These are phyloP conservation scores for Rhimphoctona megacephalus DNA, from an alignment of 2,888 invertebrate genomes.

Conservation along the genomic window DNA sequence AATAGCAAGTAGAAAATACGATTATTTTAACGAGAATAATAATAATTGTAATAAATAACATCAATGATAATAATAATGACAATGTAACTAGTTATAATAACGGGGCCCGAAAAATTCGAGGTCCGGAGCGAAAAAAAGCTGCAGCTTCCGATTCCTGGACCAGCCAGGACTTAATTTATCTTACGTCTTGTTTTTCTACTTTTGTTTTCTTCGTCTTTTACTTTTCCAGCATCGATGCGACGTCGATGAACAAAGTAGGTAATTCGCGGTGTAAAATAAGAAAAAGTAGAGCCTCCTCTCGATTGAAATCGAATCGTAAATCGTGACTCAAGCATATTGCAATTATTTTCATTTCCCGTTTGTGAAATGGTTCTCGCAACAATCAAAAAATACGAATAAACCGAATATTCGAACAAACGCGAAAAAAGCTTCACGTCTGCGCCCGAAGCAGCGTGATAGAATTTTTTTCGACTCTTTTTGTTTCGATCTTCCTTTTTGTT, in stretches of 20 bases:
- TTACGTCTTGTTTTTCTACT: conserved; percentile 18
- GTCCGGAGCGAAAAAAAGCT: conserved; percentile 28
- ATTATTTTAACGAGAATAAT: conserved; percentile 39
- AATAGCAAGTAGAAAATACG: conserved; percentile 62
- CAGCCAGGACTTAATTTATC: conserved; percentile 69
- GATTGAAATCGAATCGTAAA: not conserved
- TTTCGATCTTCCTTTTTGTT: conserved; percentile 25
- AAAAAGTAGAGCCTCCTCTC: not conserved
- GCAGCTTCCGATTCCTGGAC: conserved; percentile 64
- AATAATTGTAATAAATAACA: conserved; percentile 29
- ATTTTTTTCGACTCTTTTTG: not conserved
- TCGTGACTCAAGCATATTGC: not conserved
- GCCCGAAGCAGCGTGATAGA: conserved; percentile 3
- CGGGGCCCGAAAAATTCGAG: conserved; percentile 9
- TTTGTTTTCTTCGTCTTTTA: conserved; percentile 5
- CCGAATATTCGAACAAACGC: not conserved
- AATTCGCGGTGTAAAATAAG: conserved; percentile 24
- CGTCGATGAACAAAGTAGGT: conserved; percentile 42
- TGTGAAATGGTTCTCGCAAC: not conserved
- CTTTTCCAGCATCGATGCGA: conserved; percentile 49
- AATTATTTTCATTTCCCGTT: not conserved
- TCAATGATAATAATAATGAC: conserved; percentile 24
- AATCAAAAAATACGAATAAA: conserved; percentile 8
- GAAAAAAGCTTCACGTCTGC: not conserved
- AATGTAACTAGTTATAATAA: conserved; percentile 44